phyloP scores from a whole-genome alignment of 92 coral and sea anemone genomes.

The Nematostella vectensis region DNA sequence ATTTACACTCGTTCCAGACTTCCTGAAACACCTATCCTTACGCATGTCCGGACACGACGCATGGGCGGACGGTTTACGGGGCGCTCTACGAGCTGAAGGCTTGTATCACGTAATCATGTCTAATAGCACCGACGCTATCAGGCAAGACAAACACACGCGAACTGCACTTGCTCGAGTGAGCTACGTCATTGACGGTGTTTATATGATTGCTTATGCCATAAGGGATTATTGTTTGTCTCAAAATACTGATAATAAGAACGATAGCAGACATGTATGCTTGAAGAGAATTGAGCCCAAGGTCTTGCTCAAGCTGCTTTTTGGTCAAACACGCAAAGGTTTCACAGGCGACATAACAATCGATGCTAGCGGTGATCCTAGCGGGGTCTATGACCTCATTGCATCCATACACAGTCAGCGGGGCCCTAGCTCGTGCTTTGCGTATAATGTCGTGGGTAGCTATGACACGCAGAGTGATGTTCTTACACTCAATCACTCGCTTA shows the following conservation, averaged over 20 bases:
- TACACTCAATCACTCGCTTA: slow-evolving; percentile 10
- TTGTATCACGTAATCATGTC: background rate
- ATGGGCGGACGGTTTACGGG: slow-evolving; percentile 7
- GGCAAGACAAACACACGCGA: background rate
- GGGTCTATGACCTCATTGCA: slow-evolving; percentile 39
- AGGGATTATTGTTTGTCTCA: slow-evolving; percentile 17
- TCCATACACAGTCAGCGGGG: background rate
- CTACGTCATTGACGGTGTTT: slow-evolving; percentile 63
- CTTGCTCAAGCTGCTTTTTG: slow-evolving; percentile 29
- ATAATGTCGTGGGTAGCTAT: slow-evolving; percentile 14
- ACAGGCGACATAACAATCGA: slow-evolving; percentile 29
- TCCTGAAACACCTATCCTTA: background rate
- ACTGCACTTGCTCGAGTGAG: slow-evolving; percentile 38
- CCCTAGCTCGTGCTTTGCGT: background rate
- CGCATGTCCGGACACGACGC: slow-evolving; percentile 6
- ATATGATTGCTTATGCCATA: slow-evolving; percentile 43
- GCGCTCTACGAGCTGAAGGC: slow-evolving; percentile 1
- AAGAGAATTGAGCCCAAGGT: slow-evolving; percentile 25
- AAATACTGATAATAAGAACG: slow-evolving; percentile 1
- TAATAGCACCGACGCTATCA: background rate
- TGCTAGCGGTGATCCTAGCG: slow-evolving; percentile 45
- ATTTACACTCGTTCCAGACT: slow-evolving; percentile 23
- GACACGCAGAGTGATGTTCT: slow-evolving; percentile 6
- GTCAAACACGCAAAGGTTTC: slow-evolving; percentile 33
- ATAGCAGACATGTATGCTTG: slow-evolving; percentile 17